Evolutionary conservation across 2,888 invertebrate genomes (phyloP).

Genomic region (Drosophila demipolita): DNA sequence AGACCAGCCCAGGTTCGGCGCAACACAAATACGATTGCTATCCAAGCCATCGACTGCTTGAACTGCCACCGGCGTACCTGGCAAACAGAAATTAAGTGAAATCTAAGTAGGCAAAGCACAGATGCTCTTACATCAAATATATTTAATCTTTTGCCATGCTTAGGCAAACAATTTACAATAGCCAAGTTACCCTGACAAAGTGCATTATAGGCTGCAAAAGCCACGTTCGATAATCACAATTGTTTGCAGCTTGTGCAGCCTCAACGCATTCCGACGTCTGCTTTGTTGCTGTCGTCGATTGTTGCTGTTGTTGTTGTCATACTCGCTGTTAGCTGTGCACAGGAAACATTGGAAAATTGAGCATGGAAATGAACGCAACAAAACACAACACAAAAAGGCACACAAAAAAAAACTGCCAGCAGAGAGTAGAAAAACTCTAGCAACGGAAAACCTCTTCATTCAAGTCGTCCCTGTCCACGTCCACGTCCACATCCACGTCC

Average conservation of each 20-base stretch:
- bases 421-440: conserved; percentile 51
- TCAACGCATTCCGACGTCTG: conserved; percentile 69
- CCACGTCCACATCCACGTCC: conserved; percentile 52
- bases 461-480: conserved; percentile 55
- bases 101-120: neutral
- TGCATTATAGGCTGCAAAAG: conserved; percentile 37
- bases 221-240: conserved; percentile 78
- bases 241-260: conserved; percentile 80
- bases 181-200: conserved; percentile 14
- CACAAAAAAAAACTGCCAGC: conserved; percentile 23
- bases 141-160: neutral
- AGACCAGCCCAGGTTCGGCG: conserved; percentile 53
- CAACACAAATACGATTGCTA: conserved; percentile 65
- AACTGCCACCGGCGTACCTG: conserved; percentile 61
- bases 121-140: conserved; percentile 26
- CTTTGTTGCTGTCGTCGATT: conserved; percentile 47
- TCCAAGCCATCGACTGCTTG: conserved; percentile 58
- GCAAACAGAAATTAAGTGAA: conserved; percentile 11
- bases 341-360: conserved; percentile 81
- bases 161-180: neutral
- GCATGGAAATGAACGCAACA: conserved; percentile 75
- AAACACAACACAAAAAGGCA: conserved; percentile 22
- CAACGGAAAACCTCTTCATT: conserved; percentile 81
- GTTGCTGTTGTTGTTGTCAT: conserved; percentile 42
- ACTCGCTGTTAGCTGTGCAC: conserved; percentile 65